Conservation (phyloP, 2,888 invertebrate genomes). For the Uloborus plumipes region DNA sequence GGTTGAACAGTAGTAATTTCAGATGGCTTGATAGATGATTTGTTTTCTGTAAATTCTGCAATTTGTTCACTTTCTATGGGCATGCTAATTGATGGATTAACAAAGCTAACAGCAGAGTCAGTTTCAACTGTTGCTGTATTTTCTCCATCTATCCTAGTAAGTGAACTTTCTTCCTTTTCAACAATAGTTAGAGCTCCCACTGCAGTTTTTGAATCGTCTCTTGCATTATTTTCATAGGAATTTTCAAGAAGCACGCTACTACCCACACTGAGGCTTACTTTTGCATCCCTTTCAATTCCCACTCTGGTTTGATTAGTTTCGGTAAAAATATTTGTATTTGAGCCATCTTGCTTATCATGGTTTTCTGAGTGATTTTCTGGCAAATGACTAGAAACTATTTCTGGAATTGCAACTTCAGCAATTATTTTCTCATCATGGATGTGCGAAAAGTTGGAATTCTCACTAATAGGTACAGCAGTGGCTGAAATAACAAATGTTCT, state of each 20-base stretch:
- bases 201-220: not conserved
- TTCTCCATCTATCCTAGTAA: not conserved
- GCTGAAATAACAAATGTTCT: slow-evolving; percentile 11
- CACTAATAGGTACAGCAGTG: slow-evolving; percentile 26
- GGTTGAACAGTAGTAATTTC: not conserved
- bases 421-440: slow-evolving; percentile 19
- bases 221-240: not conserved
- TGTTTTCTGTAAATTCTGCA: not conserved
- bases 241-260: not conserved
- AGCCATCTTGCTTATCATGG: not conserved
- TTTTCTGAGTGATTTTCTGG: not conserved
- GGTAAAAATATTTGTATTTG: not conserved
- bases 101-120: not conserved
- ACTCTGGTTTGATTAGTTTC: too few species aligned
- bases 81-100: not conserved
- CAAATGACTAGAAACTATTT: not conserved
- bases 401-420: slow-evolving; percentile 23
- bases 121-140: not conserved
- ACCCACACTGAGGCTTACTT: not conserved
- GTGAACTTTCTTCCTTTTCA: not conserved
- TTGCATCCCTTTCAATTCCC: not conserved
- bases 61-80: not conserved
- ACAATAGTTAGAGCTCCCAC: not conserved
- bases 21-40: not conserved
- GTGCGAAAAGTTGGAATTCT: slow-evolving; percentile 13